phyloP scores from a whole-genome alignment of 2,113 vertebrate species.

The Girardinichthys multiradiatus region DNA sequence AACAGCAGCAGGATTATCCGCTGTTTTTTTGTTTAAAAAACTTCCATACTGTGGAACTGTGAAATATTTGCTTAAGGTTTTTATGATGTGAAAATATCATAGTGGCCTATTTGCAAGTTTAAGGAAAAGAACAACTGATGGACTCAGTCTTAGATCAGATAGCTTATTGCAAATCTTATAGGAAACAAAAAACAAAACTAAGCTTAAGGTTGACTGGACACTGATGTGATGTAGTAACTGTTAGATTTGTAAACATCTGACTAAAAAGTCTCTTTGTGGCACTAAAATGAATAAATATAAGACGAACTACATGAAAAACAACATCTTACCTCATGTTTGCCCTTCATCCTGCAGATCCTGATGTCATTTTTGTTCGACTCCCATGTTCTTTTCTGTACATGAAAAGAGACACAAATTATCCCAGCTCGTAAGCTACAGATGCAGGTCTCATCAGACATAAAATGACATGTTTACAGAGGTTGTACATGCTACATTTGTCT shows the following conservation, averaged over 20 bases:
- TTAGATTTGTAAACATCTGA: background rate
- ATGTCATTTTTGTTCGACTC: slow-evolving; percentile 94
- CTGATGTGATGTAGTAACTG: background rate
- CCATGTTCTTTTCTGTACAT: slow-evolving; percentile 90
- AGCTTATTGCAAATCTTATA: background rate
- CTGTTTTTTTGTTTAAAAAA: background rate
- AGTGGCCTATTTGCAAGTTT: background rate
- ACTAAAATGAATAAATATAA: background rate
- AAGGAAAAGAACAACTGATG: background rate
- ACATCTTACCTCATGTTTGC: slow-evolving; percentile 89
- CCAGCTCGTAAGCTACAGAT: slow-evolving; percentile 16
- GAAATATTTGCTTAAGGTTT: background rate
- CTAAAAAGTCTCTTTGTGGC: background rate
- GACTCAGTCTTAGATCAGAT: background rate
- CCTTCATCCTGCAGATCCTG: slow-evolving; percentile 95
- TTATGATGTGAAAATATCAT: background rate
- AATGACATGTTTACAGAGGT: slow-evolving; percentile 1
- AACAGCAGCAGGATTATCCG: background rate
- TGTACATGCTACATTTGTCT: background rate
- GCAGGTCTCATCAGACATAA: background rate
- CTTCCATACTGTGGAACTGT: background rate
- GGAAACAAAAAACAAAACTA: background rate
- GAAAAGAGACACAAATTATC: slow-evolving; percentile 28
- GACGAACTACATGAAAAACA: background rate
- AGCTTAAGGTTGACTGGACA: background rate